Evolutionary conservation across 2,797 vertebrate genomes (phyloP), one percentile per base, ranked within the genome.

Genomic region (Pipistrellus pipistrellus): DNA sequence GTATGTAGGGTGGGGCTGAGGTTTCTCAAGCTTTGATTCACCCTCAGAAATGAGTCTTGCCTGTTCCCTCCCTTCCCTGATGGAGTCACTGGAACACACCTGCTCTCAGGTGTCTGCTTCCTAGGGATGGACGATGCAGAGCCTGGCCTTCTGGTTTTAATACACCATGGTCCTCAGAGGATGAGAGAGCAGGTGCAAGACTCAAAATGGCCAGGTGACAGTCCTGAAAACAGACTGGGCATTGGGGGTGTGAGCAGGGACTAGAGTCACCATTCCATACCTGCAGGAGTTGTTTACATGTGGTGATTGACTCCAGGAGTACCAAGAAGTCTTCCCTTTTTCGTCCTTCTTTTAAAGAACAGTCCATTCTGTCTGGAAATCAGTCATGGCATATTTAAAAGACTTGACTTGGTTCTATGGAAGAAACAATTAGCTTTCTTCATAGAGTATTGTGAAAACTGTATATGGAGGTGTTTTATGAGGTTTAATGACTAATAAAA

Each of bases 1-100:
- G 77, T 71, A 75, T 77, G 41, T 10, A 88, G 87, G 97, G 96
- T 90, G 93, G 91, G 18, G 87, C 64, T 85, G 51, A 62, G 68
- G 41, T 96, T 95, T 96, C 94, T 96, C 96, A 96, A 95, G 89
- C 90, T 92, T 95, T 97, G 96, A 97, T 78, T 97, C 96, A 97
- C 57, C 41, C 89, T 62, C 66, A 95, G 85, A 91, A 95, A 92
- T 88, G 71, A 97, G 55, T 88, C 85, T 78, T 68, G 15, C 87
- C 71, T 77, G n/a, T 66, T 44, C 25, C 85, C 55, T 97, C 46
- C 96, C 96, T 51, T 95, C 88, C 91, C 91, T 84, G 51, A 80
- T 48, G 82, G 46, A 77, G 77, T 94, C 91, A 91, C 4, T n/a
- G 72, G 80, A 12, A 83, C 81, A 85, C 66, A 95, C 86, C 84